These are phyloP conservation scores for silkworm (Bombyx mori) DNA, from an alignment of 1,140 invertebrate species.

Conservation along the genomic window DNA sequence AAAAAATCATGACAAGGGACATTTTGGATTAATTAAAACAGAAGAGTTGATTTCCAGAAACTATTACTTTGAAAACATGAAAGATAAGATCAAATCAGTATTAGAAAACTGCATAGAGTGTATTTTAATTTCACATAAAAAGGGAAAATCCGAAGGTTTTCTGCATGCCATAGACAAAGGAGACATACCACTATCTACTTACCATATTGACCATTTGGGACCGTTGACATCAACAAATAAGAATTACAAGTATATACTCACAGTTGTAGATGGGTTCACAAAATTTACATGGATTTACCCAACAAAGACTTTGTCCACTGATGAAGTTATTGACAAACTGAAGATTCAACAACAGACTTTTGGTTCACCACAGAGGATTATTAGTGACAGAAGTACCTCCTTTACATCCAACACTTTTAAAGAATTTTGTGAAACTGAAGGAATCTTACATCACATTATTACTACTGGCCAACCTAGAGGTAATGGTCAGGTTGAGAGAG, in stretches of 20 bases:
- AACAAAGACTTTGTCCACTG: conserved; percentile 20
- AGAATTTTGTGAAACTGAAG: no score
- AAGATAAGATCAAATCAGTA: conserved; percentile 17
- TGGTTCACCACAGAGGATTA: conserved; percentile 37
- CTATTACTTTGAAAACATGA: conserved; percentile 44
- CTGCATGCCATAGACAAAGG: background rate
- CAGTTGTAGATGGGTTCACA: background rate
- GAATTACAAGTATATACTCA: no score
- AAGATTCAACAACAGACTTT: conserved; percentile 29
- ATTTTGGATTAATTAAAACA: conserved; percentile 50
- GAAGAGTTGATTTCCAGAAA: conserved; percentile 39
- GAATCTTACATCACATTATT: no score
- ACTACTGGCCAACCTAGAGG: no score
- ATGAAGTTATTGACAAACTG: conserved; percentile 26
- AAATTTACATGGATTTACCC: conserved; percentile 28
- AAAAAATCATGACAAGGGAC: conserved; percentile 36
- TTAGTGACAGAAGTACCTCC: conserved; percentile 33
- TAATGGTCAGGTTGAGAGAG: no score
- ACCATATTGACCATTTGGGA: no score
- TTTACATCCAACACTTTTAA: no score
- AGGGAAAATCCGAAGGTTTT: background rate
- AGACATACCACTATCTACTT: no score
- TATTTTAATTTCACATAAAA: conserved; percentile 3
- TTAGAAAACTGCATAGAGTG: background rate
- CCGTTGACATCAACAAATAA: no score